phyloP scores from a whole-genome alignment of 2,888 invertebrate species.

The Thalpophila matura region DNA sequence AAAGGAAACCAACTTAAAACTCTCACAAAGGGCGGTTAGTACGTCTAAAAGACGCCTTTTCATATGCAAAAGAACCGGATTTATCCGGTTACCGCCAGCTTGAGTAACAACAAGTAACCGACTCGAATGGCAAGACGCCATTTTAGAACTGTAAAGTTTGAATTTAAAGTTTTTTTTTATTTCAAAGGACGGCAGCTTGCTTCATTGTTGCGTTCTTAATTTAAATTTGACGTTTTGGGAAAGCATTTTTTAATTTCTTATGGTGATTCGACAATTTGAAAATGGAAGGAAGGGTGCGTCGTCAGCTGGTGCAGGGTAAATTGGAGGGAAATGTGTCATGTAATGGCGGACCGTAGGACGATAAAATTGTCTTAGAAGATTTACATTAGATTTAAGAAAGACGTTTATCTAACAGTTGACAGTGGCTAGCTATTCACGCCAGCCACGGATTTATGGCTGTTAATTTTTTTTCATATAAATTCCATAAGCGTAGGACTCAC shows the following conservation, averaged over 20 bases:
- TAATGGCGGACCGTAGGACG: too few species aligned
- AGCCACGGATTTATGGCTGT: too few species aligned
- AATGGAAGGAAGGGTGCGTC: not conserved
- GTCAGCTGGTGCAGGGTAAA: not conserved
- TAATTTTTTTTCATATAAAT: too few species aligned
- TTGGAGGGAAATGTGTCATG: slow-evolving; percentile 3
- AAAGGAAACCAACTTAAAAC: slow-evolving; percentile 55
- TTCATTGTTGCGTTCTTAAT: slow-evolving; percentile 50
- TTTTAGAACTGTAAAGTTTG: slow-evolving; percentile 56
- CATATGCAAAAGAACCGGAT: slow-evolving; percentile 66
- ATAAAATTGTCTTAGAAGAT: too few species aligned
- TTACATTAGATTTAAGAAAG: too few species aligned
- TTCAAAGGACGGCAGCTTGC: slow-evolving; percentile 35
- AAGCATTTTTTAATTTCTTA: slow-evolving; percentile 21
- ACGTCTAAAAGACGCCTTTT: slow-evolving; percentile 60
- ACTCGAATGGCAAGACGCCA: slow-evolving; percentile 51
- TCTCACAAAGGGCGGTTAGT: slow-evolving; percentile 54
- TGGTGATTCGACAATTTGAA: slow-evolving; percentile 30
- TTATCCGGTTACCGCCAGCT: slow-evolving; percentile 58
- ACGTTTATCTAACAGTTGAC: too few species aligned
- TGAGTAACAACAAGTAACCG: slow-evolving; percentile 57
- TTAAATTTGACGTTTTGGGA: slow-evolving; percentile 41
- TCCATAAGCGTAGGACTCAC: too few species aligned
- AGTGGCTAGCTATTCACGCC: too few species aligned
- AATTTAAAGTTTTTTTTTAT: slow-evolving; percentile 46